Percentiles rank a stretch among this genome's conserved stretches.
Conservation (phyloP, 2,113 vertebrate species). For the Oxyura jamaicensis region DNA sequence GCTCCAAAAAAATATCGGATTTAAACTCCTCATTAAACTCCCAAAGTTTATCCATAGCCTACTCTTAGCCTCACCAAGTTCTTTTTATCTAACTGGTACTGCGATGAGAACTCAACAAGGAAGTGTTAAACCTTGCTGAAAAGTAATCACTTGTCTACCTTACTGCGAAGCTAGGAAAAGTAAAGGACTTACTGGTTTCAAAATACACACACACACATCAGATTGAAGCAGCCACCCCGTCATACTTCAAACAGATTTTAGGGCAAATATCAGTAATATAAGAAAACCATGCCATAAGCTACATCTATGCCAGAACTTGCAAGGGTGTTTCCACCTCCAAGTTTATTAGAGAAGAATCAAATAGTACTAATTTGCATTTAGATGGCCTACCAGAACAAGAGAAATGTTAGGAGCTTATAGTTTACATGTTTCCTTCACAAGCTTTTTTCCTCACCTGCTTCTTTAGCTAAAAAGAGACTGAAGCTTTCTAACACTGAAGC, state of each 20-base stretch:
- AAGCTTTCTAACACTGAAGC: not conserved
- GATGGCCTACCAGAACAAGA: not conserved
- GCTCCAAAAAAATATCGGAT: accelerated
- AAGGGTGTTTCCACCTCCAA: not conserved
- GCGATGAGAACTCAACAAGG: not conserved
- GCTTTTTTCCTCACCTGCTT: not conserved
- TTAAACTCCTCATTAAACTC: not conserved
- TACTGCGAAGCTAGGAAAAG: not conserved
- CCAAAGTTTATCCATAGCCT: not conserved
- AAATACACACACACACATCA: not conserved
- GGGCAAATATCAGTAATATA: accelerated
- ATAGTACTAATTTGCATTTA: not conserved
- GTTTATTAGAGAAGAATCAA: not conserved
- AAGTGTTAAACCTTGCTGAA: not conserved
- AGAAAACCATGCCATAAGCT: not conserved
- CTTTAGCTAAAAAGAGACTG: not conserved
- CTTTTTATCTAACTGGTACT: not conserved
- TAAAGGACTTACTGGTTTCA: not conserved
- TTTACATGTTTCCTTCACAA: not conserved
- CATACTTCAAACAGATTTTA: not conserved
- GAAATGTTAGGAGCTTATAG: not conserved
- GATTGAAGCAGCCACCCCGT: not conserved
- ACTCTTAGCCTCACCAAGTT: not conserved
- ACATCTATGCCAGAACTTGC: not conserved
- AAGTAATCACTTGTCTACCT: not conserved